Percentiles rank a stretch among this genome's conserved stretches.
phyloP scores from a whole-genome alignment of 1,140 invertebrate species.

The Mycetomoellerius zeteki region DNA sequence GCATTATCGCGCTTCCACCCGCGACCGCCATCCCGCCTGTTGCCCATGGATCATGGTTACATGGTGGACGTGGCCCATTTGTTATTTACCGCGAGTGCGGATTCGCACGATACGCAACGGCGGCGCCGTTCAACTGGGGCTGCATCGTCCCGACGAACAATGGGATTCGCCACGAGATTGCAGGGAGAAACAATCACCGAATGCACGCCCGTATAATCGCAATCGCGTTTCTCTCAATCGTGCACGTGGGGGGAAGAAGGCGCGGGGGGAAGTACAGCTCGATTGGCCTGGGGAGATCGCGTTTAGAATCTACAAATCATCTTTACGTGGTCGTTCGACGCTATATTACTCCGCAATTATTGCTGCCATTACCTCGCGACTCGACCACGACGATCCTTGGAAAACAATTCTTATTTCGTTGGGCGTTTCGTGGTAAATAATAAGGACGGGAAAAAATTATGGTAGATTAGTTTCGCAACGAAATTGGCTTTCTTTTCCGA shows the following conservation, averaged over 20 bases:
- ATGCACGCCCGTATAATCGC: slow-evolving; percentile 62
- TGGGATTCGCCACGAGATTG: slow-evolving; percentile 62
- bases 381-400: background rate
- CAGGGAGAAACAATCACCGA: slow-evolving; percentile 67
- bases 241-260: background rate
- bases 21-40: background rate
- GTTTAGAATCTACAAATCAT: slow-evolving; percentile 70
- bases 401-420: background rate
- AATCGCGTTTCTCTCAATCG: slow-evolving; percentile 63
- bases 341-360: slow-evolving; percentile 39
- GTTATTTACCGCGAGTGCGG: slow-evolving; percentile 72
- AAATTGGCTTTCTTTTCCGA: slow-evolving; percentile 27
- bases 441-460: background rate
- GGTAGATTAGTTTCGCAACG: slow-evolving; percentile 9
- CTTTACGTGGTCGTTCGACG: slow-evolving; percentile 54
- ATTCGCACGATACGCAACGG: slow-evolving; percentile 74
- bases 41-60: slow-evolving; percentile 75
- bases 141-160: slow-evolving; percentile 62
- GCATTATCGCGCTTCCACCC: slow-evolving; percentile 67
- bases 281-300: slow-evolving; percentile 30
- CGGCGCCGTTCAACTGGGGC: slow-evolving; percentile 19
- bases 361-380: slow-evolving; percentile 12
- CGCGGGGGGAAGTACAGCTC: background rate
- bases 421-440: slow-evolving; percentile 22
- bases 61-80: slow-evolving; percentile 73